Percentiles rank a stretch among this genome's conserved stretches.
Conservation (phyloP, 2,797 vertebrate genomes). For the Alca torda region DNA sequence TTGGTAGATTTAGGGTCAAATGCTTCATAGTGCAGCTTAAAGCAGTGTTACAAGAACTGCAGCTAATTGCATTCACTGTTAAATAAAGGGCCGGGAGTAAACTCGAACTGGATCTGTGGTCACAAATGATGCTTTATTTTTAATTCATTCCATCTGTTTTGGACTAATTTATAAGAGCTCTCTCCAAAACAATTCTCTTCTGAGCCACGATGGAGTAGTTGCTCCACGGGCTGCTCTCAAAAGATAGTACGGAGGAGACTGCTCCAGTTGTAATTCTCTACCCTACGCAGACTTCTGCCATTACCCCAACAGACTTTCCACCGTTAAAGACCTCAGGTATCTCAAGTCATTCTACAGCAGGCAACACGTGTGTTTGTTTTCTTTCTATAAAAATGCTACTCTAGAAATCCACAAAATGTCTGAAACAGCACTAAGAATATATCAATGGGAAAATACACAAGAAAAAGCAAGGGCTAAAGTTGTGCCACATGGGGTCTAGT, state of each 20-base stretch:
- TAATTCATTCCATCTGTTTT: neutral
- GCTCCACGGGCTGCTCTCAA: neutral
- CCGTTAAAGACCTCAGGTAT: neutral
- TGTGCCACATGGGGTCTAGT: neutral
- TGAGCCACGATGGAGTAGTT: accelerated
- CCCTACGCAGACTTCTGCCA: neutral
- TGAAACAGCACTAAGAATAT: neutral
- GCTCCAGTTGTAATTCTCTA: neutral
- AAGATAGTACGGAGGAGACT: neutral
- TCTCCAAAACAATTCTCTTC: neutral
- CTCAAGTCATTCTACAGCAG: neutral
- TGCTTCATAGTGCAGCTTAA: neutral
- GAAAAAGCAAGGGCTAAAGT: neutral
- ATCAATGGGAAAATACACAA: neutral
- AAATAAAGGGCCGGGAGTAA: neutral
- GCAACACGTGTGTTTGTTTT: accelerated
- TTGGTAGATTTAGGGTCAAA: neutral
- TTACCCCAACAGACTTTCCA: neutral
- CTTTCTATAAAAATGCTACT: neutral
- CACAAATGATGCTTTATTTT: neutral
- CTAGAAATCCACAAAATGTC: neutral
- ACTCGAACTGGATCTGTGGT: neutral
- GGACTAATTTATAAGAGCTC: neutral
- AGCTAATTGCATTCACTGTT: neutral
- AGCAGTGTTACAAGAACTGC: neutral